Conservation (phyloP, 2,888 invertebrate species). For the Nephrotoma appendiculata region DNA sequence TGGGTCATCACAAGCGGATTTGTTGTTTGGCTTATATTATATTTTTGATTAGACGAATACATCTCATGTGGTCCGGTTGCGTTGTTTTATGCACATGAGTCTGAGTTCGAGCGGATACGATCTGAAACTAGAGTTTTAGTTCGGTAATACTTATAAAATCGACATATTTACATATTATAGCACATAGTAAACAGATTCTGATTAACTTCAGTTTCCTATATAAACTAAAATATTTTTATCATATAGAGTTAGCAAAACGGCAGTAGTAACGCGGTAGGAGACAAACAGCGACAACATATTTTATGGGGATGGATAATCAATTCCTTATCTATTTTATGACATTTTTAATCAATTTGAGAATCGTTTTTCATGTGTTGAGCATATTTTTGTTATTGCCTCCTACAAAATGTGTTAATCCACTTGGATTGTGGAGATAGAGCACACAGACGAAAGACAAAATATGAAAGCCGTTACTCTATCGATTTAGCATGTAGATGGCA, state of each 20-base stretch:
- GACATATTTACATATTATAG: not conserved
- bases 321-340: not conserved
- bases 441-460: not conserved
- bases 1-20: not conserved
- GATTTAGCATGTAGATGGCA: not conserved
- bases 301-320: not conserved
- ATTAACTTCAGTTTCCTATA: not conserved
- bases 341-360: not conserved
- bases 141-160: not conserved
- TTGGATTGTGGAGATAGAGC: not conserved
- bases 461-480: not conserved
- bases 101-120: not conserved
- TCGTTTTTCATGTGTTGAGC: not conserved
- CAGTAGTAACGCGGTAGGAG: not conserved
- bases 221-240: too few relatives aligned
- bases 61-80: not conserved
- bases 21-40: not conserved
- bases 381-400: not conserved
- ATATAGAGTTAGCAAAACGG: too few relatives aligned
- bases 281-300: not conserved
- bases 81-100: not conserved
- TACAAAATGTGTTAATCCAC: not conserved
- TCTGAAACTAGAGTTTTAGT: not conserved
- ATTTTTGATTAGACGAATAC: slow-evolving; percentile 1
- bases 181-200: not conserved